Percentiles rank a stretch among this genome's conserved stretches.
phyloP scores from a whole-genome alignment of 2,888 invertebrate genomes.

The Heliothis peltigera region DNA sequence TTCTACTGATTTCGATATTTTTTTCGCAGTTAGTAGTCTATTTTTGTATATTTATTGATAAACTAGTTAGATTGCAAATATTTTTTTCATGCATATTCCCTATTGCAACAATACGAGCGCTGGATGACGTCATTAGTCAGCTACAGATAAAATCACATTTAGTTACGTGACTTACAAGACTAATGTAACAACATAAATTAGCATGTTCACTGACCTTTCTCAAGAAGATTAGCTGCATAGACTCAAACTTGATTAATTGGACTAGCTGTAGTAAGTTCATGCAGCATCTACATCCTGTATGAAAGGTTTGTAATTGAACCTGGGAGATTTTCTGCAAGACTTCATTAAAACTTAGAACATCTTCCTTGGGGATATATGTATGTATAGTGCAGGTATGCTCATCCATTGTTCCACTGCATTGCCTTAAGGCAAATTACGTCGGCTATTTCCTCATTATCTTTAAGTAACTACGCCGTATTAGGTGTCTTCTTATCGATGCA shows the following conservation, averaged over 20 bases:
- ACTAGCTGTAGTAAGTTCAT: slow-evolving; percentile 10
- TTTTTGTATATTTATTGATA: too few species aligned
- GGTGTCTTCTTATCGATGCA: too few species aligned
- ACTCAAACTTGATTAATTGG: slow-evolving; percentile 14
- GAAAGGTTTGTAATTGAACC: neutral
- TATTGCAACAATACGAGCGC: slow-evolving; percentile 12
- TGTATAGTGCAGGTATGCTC: neutral
- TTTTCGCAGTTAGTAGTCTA: too few species aligned
- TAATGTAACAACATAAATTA: slow-evolving; percentile 36
- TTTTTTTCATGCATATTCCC: too few species aligned
- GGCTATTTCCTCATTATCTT: neutral
- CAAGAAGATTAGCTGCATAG: slow-evolving; percentile 5
- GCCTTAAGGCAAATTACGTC: neutral
- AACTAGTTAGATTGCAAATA: too few species aligned
- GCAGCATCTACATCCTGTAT: neutral
- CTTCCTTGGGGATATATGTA: neutral
- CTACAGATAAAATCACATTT: slow-evolving; percentile 34
- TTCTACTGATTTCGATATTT: too few species aligned
- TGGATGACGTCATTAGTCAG: slow-evolving; percentile 12
- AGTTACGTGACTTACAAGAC: slow-evolving; percentile 38
- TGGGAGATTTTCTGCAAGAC: neutral
- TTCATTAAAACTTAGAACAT: neutral
- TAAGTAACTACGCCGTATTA: too few species aligned
- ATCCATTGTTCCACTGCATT: neutral
- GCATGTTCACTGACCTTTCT: slow-evolving; percentile 35